Conservation (phyloP, 2,113 vertebrate species). For the Gadus macrocephalus region DNA sequence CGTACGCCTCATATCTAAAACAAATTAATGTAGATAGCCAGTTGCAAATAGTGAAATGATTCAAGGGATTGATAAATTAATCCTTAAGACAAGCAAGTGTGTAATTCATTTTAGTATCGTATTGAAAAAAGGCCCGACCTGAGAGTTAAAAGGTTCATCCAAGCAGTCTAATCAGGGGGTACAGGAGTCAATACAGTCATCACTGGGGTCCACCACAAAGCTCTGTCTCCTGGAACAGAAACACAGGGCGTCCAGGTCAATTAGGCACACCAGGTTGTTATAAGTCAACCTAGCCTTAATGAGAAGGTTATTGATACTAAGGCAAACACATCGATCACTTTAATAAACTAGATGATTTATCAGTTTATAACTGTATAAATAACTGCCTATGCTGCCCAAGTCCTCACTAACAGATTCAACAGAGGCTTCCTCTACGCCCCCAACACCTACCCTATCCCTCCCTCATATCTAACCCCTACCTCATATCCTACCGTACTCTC, state of each 20-base stretch:
- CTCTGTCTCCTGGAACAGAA: constrained; percentile 51
- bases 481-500: too few relatives aligned
- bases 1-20: neutral
- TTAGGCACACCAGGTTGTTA: constrained; percentile 42
- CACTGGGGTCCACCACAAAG: constrained; percentile 63
- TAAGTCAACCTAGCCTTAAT: too few relatives aligned
- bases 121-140: constrained; percentile 55
- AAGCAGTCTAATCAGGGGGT: constrained; percentile 74
- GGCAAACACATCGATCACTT: too few relatives aligned
- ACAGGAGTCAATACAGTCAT: constrained; percentile 73
- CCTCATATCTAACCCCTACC: too few relatives aligned
- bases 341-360: neutral
- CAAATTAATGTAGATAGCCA: neutral
- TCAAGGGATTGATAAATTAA: too few relatives aligned
- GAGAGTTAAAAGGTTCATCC: constrained; percentile 72
- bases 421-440: neutral
- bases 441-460: too few relatives aligned
- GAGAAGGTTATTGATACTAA: too few relatives aligned
- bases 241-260: constrained; percentile 53
- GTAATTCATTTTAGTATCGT: too few relatives aligned
- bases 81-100: too few relatives aligned
- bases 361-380: neutral
- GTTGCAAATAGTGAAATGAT: neutral
- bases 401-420: neutral
- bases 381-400: too few relatives aligned